Conservation (phyloP, 1,140 invertebrate genomes). For the Wasmannia auropunctata region DNA sequence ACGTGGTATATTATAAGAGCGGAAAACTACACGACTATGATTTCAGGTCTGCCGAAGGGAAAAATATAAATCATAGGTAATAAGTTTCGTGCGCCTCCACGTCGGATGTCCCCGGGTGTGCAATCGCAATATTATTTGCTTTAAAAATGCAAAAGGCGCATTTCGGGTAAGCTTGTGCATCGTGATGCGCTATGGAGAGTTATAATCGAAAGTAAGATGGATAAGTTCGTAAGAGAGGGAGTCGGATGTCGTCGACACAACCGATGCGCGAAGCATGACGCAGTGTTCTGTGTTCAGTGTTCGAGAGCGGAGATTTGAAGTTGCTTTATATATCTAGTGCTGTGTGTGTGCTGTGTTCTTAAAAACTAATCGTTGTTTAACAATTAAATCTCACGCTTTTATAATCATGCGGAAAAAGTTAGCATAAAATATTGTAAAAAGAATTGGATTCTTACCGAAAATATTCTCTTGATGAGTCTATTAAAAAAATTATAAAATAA, state of each 20-base stretch:
- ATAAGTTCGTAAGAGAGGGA: neutral
- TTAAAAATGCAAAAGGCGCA: conserved; percentile 38
- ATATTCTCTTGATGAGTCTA: too few relatives aligned
- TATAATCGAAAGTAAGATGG: neutral
- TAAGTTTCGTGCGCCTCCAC: conserved; percentile 16
- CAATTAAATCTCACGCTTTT: neutral
- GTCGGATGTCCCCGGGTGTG: neutral
- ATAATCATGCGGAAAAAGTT: neutral
- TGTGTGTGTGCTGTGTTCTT: neutral
- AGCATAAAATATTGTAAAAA: neutral
- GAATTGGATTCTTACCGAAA: too few relatives aligned
- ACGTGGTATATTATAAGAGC: conserved; percentile 4
- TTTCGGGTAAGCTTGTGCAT: neutral
- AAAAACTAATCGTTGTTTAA: neutral
- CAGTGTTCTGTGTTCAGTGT: conserved; percentile 1
- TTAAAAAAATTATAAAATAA: neutral
- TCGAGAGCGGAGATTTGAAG: neutral
- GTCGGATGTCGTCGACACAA: neutral
- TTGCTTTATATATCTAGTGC: neutral
- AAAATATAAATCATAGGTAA: conserved; percentile 20
- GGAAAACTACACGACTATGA: conserved; percentile 18
- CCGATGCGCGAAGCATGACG: neutral
- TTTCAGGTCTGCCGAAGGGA: conserved; percentile 2
- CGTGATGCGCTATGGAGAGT: neutral
- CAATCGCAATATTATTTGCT: conserved; percentile 34